Base-by-base conservation (phyloP, 2,113 vertebrate genomes). In the Malurus melanocephalus region DNA sequence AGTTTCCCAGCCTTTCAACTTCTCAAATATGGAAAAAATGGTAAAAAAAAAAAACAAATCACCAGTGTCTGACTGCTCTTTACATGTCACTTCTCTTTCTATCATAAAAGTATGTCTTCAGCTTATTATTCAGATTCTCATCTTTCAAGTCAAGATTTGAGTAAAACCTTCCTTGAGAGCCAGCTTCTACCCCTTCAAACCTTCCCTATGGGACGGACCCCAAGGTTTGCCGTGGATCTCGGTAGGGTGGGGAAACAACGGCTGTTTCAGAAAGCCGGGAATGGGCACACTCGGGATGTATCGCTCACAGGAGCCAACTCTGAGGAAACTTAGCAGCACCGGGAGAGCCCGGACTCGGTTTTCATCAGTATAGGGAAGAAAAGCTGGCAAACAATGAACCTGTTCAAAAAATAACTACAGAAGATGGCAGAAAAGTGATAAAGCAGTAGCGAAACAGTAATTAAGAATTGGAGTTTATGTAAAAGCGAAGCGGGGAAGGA, bases 351-450 rank as follows among this genome's bases (percentile, higher is more conserved):
- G 0, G 32, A 2, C 27, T 4, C 3, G 5, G 5, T 17, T 75
- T 59, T 46, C 64, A 28, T 18, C 20, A 15, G 1, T 2, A 13
- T 0, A 2, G 10, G 5, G 5, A 1, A 1, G 0, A 0, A 2
- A 15, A 42, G 5, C 10, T 6, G 30, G 9, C 13, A 45, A 73
- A 55, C 18, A 16, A 20, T 0, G 13, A 51, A 32, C 7, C 7
- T 16, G 4, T 2, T 45, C 6, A 3, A 18, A 57, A 43, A 32
- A 16, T 6, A 57, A 40, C 27, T 11, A 20, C 8, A 12, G 16
- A 35, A 45, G 4, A 7, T 0, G 2, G 1, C 1, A 42, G 4
- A 0, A 9, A 18, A 18, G 3, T 27, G 3, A 12, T 7, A 26
- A 38, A 27, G 7, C 12, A 8, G 4, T 14, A 26, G 22, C 0